Evolutionary conservation across 2,113 vertebrate genomes (phyloP).

Genomic region (Ibidorhyncha struthersii): DNA sequence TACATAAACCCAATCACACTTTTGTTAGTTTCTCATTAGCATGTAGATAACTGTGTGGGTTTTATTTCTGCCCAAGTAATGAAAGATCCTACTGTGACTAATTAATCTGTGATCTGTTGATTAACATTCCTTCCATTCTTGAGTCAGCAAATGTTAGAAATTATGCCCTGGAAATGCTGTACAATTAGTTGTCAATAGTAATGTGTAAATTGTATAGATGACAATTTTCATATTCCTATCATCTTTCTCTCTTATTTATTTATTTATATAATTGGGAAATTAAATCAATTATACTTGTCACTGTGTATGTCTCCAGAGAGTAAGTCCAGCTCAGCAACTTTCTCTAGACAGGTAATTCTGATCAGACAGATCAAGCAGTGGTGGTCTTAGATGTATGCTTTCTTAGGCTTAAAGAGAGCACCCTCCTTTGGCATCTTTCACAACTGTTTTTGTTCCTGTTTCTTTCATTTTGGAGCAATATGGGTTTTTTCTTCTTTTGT

Average conservation of each 20-base stretch:
- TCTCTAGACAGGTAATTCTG: not conserved
- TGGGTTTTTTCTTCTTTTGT: not conserved
- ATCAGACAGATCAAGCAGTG: not conserved
- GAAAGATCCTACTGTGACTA: not conserved
- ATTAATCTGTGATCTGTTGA: not conserved
- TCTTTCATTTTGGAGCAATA: not conserved
- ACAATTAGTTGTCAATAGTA: not conserved
- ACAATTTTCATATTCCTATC: not conserved
- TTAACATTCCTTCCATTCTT: not conserved
- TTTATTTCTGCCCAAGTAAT: not conserved
- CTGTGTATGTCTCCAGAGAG: not conserved
- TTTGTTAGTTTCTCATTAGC: not conserved
- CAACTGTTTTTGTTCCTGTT: not conserved
- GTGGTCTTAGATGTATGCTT: not conserved
- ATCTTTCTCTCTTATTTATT: not conserved
- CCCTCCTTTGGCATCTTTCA: not conserved
- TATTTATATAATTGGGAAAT: not conserved
- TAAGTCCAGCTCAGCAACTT: not conserved
- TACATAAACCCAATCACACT: not conserved
- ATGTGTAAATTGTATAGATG: not conserved
- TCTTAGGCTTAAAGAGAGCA: not conserved
- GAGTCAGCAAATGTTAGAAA: not conserved
- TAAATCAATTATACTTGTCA: not conserved
- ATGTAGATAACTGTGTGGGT: not conserved
- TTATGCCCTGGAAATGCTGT: not conserved